Evolutionary conservation across 2,113 vertebrate species (phyloP).

Genomic region (Artemisiospiza belli): DNA sequence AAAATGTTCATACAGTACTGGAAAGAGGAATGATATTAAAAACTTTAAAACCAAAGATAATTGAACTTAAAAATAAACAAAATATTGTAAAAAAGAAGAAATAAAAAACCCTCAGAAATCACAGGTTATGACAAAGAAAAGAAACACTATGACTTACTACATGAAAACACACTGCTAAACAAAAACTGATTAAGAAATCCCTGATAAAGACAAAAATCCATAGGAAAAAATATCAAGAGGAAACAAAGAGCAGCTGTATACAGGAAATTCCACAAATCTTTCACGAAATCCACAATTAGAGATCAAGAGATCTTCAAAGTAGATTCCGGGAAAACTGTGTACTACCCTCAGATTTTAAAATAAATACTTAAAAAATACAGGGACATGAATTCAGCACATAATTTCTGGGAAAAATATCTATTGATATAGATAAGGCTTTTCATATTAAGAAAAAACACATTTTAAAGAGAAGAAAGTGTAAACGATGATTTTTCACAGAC

Average conservation of each 20-base stretch:
- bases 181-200: background rate
- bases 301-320: background rate
- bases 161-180: background rate
- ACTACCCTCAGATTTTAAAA: background rate
- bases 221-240: background rate
- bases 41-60: background rate
- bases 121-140: background rate
- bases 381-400: background rate
- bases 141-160: background rate
- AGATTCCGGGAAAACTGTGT: background rate
- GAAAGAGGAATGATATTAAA: background rate
- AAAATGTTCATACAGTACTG: background rate
- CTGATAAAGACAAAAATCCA: background rate
- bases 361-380: background rate
- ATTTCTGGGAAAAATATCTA: background rate
- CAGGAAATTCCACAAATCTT: background rate
- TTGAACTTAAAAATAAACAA: background rate
- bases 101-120: background rate
- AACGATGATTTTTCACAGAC: background rate
- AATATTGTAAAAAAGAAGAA: background rate
- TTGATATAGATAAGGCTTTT: background rate
- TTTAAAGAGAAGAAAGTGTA: background rate
- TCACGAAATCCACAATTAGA: background rate
- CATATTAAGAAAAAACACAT: background rate
- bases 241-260: background rate